phyloP scores from a whole-genome alignment of 2,888 invertebrate genomes.

The Sesia bembeciformis region DNA sequence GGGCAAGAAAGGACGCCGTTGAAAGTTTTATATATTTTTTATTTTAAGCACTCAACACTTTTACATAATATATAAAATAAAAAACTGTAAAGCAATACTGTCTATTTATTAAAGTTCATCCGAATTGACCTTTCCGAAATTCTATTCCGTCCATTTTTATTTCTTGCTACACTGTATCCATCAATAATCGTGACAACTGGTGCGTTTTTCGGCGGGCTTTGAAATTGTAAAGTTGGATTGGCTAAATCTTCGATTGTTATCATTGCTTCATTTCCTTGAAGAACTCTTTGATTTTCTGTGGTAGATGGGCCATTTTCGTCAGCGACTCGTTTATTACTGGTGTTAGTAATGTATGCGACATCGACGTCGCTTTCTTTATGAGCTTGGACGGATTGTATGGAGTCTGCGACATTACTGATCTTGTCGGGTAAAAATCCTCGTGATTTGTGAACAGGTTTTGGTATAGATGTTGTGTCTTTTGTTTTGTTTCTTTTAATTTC shows the following conservation, averaged over 20 bases:
- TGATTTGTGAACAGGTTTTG: conserved; percentile 50
- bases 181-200: conserved; percentile 53
- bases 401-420: conserved; percentile 28
- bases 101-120: conserved; percentile 18
- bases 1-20: conserved; percentile 67
- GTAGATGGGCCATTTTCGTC: conserved; percentile 50
- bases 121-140: conserved; percentile 44
- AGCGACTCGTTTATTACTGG: conserved; percentile 58
- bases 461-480: conserved; percentile 48
- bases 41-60: neutral
- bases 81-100: neutral
- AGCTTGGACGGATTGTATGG: conserved; percentile 39
- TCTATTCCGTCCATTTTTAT: conserved; percentile 57
- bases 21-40: conserved; percentile 12
- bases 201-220: conserved; percentile 17
- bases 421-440: conserved; percentile 42
- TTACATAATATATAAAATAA: neutral
- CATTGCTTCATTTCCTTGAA: conserved; percentile 51
- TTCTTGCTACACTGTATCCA: conserved; percentile 60
- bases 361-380: conserved; percentile 40
- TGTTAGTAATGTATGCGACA: conserved; percentile 41
- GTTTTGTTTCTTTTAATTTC: conserved; percentile 49
- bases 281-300: conserved; percentile 52
- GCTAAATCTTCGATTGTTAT: conserved; percentile 18
- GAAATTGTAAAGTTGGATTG: conserved; percentile 12